Conservation (phyloP, 2,888 invertebrate species). For the Griposia aprilina region DNA sequence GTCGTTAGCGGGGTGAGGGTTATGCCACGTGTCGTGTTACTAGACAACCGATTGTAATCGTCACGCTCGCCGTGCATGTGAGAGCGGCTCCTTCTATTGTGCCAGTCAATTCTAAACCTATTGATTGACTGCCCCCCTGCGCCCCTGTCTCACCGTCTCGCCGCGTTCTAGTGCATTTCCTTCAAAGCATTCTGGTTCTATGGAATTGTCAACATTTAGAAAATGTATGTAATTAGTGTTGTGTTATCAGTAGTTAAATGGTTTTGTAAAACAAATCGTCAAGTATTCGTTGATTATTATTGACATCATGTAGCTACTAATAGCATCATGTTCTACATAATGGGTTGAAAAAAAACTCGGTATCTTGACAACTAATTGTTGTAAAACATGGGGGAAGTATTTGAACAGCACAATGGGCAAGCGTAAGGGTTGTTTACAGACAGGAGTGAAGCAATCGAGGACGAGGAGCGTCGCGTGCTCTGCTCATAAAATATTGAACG, state of each 20-base stretch:
- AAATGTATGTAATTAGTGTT: conserved; percentile 2
- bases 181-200: conserved; percentile 66
- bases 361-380: conserved; percentile 54
- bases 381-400: conserved; percentile 64
- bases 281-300: conserved; percentile 1
- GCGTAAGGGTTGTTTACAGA: conserved; percentile 78
- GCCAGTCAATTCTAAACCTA: conserved; percentile 76
- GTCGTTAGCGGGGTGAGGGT: conserved; percentile 74
- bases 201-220: conserved; percentile 57
- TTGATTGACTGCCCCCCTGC: conserved; percentile 82
- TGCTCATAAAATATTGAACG: conserved; percentile 67
- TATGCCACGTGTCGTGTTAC: conserved; percentile 71
- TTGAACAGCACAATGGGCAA: conserved; percentile 37
- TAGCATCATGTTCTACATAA: conserved; percentile 20
- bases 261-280: conserved; percentile 23
- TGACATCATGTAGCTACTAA: conserved; percentile 11
- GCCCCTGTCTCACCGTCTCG: conserved; percentile 64
- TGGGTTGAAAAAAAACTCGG: conserved; percentile 35
- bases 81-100: conserved; percentile 72
- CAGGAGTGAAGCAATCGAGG: conserved; percentile 71
- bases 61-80: conserved; percentile 67
- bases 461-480: conserved; percentile 83
- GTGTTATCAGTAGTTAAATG: not conserved
- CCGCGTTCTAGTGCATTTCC: conserved; percentile 78
- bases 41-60: conserved; percentile 68